Base-by-base conservation (phyloP, 2,113 vertebrate species). In the Chlorocebus sabaeus region DNA sequence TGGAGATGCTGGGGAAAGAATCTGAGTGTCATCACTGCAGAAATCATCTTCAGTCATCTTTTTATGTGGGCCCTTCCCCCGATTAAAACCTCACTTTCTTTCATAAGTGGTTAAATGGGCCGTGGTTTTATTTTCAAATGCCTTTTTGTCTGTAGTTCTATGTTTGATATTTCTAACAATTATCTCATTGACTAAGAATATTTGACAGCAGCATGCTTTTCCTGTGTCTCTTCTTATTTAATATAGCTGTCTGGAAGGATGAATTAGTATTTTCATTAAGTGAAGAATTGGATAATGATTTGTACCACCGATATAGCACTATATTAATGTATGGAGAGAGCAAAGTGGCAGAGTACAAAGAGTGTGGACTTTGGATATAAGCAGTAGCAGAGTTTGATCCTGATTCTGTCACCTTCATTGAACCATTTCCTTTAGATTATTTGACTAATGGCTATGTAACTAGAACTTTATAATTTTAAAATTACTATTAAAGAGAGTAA, bases 11-110 rank as follows among this genome's bases (percentile, higher is more conserved):
- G 40, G 17, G 4, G 9, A 18, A 20, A 32, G 35, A 12, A 17
- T 43, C 6, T 10, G 18, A 4, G 2, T 20, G n/a, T 79, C n/a
- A n/a, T 25, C 45, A 4, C 11, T 2, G 32, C 2, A 45, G 18
- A 52, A 20, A 23, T 2, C 20, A 11, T 22, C 57, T 6, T 35
- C 8, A 32, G 7, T 10, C 2, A 38, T 23, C 1, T 23, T 30
- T 68, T 48, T 32, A 23, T 38, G 27, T 35, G 0, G 5, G 8
- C 1, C 35, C 12, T 25, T 25, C 11, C 27, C 12, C 5, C 3
- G 18, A 12, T 32, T 86, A 38, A 17, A 45, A 45, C 25, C 48
- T 23, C 8, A 35, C 6, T 68, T 72, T 20, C 12, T 59, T 86
- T 75, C 27, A 52, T 23, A 93, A 68, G 30, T 85, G 20, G 16